Evolutionary conservation across 1,140 invertebrate species (phyloP), one percentile per base, ranked within the genome.

Genomic region (Notospermus geniculatus): DNA sequence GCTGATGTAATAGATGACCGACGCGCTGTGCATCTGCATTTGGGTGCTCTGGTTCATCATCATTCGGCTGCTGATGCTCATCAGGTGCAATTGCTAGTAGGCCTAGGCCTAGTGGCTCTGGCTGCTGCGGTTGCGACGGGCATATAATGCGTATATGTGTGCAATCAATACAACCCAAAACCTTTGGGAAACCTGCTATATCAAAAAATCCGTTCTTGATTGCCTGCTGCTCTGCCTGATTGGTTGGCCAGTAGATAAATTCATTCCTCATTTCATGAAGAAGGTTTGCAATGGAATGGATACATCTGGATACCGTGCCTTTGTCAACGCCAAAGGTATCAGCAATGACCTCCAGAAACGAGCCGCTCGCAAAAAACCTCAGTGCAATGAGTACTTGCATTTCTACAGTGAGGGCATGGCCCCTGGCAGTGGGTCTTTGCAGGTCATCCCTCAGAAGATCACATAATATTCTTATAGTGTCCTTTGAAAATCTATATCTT

Each of bases 281-380:
- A 23, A 36, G 28, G 11, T 60, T n/a, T 2, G 59, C 54, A 0
- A 70, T 60, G 11, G 55, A 19, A 2, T 13, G 30, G 1, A 67
- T 57, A 9, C 59, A 32, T 23, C 60, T 41, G 17, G 55, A 54
- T 0, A 67, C 63, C 13, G 61, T 66, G 1, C 39, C 23, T 15
- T 60, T 62, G 15, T 54, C 62, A 22, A 66, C 43, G 17, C 63
- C 56, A 25, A 65, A 57, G 17, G 60, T 68, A 36, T 68, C 62
- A 0, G 60, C 60, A 11, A 66, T 61, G 1, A 66, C 52, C n/a
- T 58, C 52, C 2, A 66, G 54, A 61, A 63, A 69, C 17, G 17
- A 43, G 5, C 64, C 67, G 32, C 45, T 43, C 0, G 68, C 65
- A 60, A 41, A 67, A 63, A 67, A 67, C 13, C 65, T 27, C 2